Evolutionary conservation across 2,888 invertebrate species (phyloP).

Genomic region (Salpingus planirostris): DNA sequence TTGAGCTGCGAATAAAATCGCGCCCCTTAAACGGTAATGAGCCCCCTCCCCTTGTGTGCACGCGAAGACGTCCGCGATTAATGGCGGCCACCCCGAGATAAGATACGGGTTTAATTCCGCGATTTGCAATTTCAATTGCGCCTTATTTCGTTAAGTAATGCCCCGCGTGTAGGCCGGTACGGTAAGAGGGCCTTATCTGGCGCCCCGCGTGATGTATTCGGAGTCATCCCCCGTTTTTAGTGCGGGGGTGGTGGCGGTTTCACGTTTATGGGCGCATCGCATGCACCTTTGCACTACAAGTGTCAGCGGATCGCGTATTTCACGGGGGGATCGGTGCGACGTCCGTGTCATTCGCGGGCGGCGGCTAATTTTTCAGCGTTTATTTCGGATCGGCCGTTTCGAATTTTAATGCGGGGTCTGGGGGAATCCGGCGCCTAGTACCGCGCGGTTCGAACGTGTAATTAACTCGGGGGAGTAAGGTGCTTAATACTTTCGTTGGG

Average conservation of each 20-base stretch:
- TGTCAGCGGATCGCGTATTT: slow-evolving; percentile 34
- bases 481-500: slow-evolving; percentile 27
- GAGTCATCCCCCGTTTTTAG: slow-evolving; percentile 12
- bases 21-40: too few species aligned
- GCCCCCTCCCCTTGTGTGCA: too few species aligned
- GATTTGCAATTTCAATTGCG: slow-evolving; percentile 29
- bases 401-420: too few species aligned
- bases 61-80: too few species aligned
- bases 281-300: slow-evolving; percentile 31
- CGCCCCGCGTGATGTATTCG: slow-evolving; percentile 19
- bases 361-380: too few species aligned
- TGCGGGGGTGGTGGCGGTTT: slow-evolving; percentile 6
- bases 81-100: too few species aligned
- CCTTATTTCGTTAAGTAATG: slow-evolving; percentile 25
- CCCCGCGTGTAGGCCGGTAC: too few species aligned
- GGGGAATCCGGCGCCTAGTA: slow-evolving; percentile 24
- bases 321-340: slow-evolving; percentile 21
- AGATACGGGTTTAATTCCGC: slow-evolving; percentile 24
- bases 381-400: too few species aligned
- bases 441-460: slow-evolving; percentile 31
- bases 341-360: too few species aligned
- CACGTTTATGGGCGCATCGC: slow-evolving; percentile 29
- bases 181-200: slow-evolving; percentile 19
- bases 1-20: too few species aligned
- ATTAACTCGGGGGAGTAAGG: slow-evolving; percentile 25